phyloP scores from a whole-genome alignment of 2,797 vertebrate genomes.

The Euphonia xanthogaster region DNA sequence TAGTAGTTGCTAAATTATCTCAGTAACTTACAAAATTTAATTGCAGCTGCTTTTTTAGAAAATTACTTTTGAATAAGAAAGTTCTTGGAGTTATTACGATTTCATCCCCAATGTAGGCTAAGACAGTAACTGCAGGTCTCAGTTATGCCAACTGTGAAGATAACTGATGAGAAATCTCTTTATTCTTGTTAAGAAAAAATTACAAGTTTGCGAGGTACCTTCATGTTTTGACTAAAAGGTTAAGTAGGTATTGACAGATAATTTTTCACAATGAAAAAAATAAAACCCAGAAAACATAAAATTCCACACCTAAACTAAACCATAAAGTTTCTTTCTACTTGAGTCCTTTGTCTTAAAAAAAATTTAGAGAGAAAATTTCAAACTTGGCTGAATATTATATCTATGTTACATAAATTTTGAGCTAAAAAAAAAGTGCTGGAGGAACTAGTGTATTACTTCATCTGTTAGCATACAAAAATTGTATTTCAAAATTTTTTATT shows the following conservation, averaged over 20 bases:
- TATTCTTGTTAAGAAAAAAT: not conserved
- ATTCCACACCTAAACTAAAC: not conserved
- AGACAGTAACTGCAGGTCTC: not conserved
- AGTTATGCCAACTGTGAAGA: not conserved
- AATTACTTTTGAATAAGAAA: not conserved
- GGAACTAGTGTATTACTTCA: not conserved
- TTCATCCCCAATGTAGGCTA: not conserved
- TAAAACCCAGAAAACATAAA: not conserved
- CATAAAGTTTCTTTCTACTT: not conserved
- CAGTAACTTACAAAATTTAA: not conserved
- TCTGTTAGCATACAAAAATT: not conserved
- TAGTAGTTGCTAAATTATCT: not conserved
- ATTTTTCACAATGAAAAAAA: not conserved
- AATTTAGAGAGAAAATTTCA: not conserved
- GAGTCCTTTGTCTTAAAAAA: not conserved
- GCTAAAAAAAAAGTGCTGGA: not conserved
- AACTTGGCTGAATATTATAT: not conserved
- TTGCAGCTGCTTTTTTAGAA: not conserved
- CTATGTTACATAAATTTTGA: not conserved
- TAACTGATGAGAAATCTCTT: not conserved
- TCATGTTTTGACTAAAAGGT: not conserved
- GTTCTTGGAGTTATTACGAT: not conserved
- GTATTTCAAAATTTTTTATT: not conserved
- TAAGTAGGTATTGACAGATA: not conserved
- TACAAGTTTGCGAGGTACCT: not conserved